phyloP scores from a whole-genome alignment of 1,140 invertebrate species.

The Brachionus paranguensis region DNA sequence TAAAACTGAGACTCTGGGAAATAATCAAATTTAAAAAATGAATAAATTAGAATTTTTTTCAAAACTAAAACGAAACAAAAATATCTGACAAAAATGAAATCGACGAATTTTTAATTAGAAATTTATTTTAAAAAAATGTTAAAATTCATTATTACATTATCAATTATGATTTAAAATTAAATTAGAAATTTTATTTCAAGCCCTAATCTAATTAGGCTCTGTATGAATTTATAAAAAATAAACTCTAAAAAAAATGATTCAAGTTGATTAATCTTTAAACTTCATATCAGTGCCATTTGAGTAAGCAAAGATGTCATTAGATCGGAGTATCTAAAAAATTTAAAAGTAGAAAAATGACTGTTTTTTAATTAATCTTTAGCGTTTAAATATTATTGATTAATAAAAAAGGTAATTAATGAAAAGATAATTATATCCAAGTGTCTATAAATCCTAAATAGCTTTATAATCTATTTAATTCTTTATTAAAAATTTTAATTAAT shows the following conservation, averaged over 20 bases:
- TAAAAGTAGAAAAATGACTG: not conserved
- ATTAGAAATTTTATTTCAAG: not conserved
- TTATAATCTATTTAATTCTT: not conserved
- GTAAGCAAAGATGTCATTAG: no score
- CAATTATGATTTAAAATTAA: not conserved
- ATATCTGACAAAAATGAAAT: not conserved
- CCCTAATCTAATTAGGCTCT: not conserved
- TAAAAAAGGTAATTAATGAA: not conserved
- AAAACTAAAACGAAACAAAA: not conserved
- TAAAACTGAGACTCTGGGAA: not conserved
- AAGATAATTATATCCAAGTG: not conserved
- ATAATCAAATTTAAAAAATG: not conserved
- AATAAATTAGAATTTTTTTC: not conserved
- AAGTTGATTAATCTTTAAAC: not conserved
- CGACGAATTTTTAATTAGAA: not conserved
- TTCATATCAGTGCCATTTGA: no score
- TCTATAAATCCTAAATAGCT: not conserved
- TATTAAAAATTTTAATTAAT: not conserved
- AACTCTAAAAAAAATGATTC: not conserved
- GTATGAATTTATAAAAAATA: not conserved
- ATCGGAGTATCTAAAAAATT: not conserved
- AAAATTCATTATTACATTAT: not conserved
- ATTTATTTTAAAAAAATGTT: not conserved
- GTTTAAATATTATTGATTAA: not conserved
- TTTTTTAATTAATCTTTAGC: no score